Evolutionary conservation across 2,888 invertebrate genomes (phyloP).

Genomic region (Drosophila ustulata): DNA sequence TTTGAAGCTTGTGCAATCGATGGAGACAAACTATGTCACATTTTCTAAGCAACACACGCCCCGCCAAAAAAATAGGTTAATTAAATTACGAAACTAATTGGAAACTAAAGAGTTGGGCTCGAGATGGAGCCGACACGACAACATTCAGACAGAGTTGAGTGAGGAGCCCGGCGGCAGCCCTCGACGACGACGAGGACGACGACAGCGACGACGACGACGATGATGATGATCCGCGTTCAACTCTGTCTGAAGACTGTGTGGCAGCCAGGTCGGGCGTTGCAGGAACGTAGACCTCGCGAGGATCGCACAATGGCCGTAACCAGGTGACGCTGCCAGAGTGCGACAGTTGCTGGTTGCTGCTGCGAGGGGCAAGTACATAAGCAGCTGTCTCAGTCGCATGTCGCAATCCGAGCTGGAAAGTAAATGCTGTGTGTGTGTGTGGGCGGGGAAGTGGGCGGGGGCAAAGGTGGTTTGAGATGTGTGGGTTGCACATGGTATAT

Average conservation of each 20-base stretch:
- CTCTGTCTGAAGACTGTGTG: slow-evolving; percentile 84
- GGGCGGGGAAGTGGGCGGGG: not conserved
- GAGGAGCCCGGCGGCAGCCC: slow-evolving; percentile 66
- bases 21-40: slow-evolving; percentile 39
- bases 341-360: slow-evolving; percentile 42
- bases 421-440: not conserved
- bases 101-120: slow-evolving; percentile 45
- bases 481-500: slow-evolving; percentile 53
- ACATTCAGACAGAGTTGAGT: slow-evolving; percentile 84
- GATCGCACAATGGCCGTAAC: slow-evolving; percentile 61
- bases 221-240: slow-evolving; percentile 79
- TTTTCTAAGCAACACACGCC: slow-evolving; percentile 69
- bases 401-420: slow-evolving; percentile 29
- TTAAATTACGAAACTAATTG: slow-evolving; percentile 25
- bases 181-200: slow-evolving; percentile 67
- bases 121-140: slow-evolving; percentile 66
- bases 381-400: slow-evolving; percentile 56
- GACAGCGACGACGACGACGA: slow-evolving; percentile 80
- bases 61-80: slow-evolving; percentile 16
- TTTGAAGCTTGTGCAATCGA: slow-evolving; percentile 14
- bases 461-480: not conserved
- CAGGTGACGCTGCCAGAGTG: slow-evolving; percentile 52
- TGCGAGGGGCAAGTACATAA: slow-evolving; percentile 54
- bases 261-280: slow-evolving; percentile 38
- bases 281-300: slow-evolving; percentile 53